Conservation (phyloP, 2,797 vertebrate genomes). For the Falco rusticolus region DNA sequence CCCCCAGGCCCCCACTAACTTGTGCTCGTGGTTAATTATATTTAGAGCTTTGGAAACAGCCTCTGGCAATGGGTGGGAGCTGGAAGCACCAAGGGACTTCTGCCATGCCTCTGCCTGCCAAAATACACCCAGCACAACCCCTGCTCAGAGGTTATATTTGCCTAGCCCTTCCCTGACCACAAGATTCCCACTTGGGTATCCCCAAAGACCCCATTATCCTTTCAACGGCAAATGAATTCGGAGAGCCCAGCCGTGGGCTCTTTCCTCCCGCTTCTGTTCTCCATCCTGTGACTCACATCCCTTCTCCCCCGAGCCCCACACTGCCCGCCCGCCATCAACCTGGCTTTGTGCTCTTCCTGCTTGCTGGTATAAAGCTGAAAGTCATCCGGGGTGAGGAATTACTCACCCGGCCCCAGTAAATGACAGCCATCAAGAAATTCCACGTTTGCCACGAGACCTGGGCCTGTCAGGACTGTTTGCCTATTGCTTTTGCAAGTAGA, state of each 20-base stretch:
- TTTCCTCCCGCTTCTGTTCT: rapidly evolving
- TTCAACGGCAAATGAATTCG: not conserved
- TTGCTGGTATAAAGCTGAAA: not conserved
- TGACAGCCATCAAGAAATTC: not conserved
- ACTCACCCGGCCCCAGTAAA: not conserved
- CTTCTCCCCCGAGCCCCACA: not conserved
- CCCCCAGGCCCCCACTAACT: not conserved
- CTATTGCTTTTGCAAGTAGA: not conserved
- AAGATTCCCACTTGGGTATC: not conserved
- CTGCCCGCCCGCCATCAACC: not conserved
- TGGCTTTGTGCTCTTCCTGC: not conserved
- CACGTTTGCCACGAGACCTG: not conserved
- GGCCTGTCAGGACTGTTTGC: not conserved
- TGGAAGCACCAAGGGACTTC: not conserved
- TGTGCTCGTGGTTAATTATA: not conserved
- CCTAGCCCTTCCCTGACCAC: rapidly evolving
- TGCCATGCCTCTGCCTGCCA: not conserved
- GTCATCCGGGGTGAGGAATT: not conserved
- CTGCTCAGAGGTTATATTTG: not conserved
- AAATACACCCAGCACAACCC: not conserved
- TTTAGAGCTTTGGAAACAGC: not conserved
- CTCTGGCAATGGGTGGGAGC: not conserved
- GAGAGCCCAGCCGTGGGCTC: not conserved
- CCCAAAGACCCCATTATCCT: not conserved
- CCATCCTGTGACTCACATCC: not conserved